Percentiles rank a stretch among this genome's conserved stretches.
These are phyloP conservation scores for Euura lappo DNA, from an alignment of 1,140 invertebrate genomes.

Conservation along the genomic window DNA sequence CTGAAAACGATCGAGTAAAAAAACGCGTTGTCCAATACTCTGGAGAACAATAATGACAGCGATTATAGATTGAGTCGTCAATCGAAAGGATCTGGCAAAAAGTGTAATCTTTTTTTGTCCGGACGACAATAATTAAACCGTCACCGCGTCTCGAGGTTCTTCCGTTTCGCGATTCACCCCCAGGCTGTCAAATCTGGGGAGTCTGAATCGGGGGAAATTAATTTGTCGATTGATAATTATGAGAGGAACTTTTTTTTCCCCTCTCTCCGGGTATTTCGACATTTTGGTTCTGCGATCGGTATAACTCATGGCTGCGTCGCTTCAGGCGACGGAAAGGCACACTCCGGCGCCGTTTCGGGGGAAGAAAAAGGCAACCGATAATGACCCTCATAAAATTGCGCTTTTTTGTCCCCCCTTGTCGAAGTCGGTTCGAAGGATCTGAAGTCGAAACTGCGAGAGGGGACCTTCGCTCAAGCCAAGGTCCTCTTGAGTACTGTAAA, in stretches of 20 bases:
- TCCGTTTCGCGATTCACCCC: background rate
- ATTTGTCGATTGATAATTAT: background rate
- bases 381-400: slow-evolving; percentile 2
- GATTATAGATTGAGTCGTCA: background rate
- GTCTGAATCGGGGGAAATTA: background rate
- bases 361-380: background rate
- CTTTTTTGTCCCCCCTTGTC: background rate
- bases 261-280: too few species aligned
- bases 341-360: background rate
- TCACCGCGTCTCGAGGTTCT: background rate
- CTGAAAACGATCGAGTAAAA: too few species aligned
- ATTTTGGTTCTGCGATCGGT: too few species aligned
- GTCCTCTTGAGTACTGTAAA: background rate
- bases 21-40: too few species aligned
- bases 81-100: background rate
- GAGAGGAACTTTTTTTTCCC: too few species aligned
- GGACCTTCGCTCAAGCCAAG: background rate
- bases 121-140: background rate
- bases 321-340: background rate
- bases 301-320: too few species aligned
- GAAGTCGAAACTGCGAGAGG: background rate
- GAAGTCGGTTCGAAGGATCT: background rate
- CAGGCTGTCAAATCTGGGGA: background rate
- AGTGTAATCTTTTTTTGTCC: background rate
- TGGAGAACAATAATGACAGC: too few species aligned